Evolutionary conservation across 1,140 invertebrate genomes (phyloP), one percentile per base, ranked within the genome.

Genomic region (Drosophila setifemur): DNA sequence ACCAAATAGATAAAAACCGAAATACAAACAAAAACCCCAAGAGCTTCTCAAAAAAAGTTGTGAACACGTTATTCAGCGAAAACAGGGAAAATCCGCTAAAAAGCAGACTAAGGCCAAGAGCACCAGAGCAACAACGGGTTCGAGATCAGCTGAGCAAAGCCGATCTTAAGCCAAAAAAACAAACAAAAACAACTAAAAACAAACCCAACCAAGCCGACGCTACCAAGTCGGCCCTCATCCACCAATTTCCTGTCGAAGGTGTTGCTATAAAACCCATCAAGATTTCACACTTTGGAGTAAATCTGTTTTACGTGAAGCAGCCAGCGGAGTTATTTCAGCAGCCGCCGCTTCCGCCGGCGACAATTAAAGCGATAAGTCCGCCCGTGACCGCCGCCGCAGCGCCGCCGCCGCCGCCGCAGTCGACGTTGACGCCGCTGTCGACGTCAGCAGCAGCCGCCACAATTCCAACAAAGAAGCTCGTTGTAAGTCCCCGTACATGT

Each of bases 241-340:
- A 12, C 28, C 54, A 42, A 75, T 77, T 83, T 85, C 81, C 82
- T 85, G 81, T 85, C 75, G 81, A 83, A 79, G 61, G 89, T 85
- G 89, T 90, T 88, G 71, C 75, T 69, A 77, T 72, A 87, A 90
- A 90, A 88, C 69, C 75, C 73, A 89, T 89, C 89, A 90, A 90
- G 89, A 90, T 90, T 90, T 90, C 89, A 89, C 89, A 90, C 89
- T 90, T 90, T 90, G 89, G 89, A 90, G 89, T 90, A 89, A 90
- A 90, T 90, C 88, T 90, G 85, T 89, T 90, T 74, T 90, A 90
- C 89, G 89, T 90, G 75, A 90, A 90, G 89, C 89, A 90, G 89
- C 89, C 89, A 85, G 81, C 89, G 89, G 89, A 90, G 82, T 90
- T 90, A 85, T 90, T 90, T 85, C 89, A 85, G 78, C 85, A 89